phyloP scores from a whole-genome alignment of 2,113 vertebrate genomes.

The Naja naja region DNA sequence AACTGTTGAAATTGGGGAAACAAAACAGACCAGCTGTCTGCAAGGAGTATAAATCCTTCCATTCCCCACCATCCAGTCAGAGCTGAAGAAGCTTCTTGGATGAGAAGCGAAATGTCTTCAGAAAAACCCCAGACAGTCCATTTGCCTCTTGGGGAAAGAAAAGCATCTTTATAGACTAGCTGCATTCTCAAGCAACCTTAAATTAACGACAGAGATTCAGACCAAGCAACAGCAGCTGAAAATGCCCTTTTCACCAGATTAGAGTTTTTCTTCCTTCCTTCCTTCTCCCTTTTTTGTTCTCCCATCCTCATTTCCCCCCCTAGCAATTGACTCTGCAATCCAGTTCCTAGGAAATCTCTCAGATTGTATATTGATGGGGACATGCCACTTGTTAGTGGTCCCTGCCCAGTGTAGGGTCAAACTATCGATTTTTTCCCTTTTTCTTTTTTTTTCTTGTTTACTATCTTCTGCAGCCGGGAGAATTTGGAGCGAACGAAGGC shows the following conservation, averaged over 20 bases:
- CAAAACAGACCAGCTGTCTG: too few species aligned
- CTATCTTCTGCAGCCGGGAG: not conserved
- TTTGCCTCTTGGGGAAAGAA: too few species aligned
- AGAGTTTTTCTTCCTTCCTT: not conserved
- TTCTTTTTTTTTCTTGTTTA: not conserved
- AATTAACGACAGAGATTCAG: not conserved
- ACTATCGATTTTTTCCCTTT: not conserved
- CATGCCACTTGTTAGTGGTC: not conserved
- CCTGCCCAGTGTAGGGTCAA: not conserved
- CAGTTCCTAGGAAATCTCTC: not conserved
- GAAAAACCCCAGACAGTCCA: too few species aligned
- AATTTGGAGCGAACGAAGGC: not conserved
- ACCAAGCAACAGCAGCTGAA: not conserved
- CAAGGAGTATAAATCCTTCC: too few species aligned
- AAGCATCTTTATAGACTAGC: not conserved
- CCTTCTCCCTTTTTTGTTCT: not conserved
- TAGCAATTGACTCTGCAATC: not conserved
- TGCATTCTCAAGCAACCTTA: not conserved
- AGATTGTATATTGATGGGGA: slow-evolving; percentile 2
- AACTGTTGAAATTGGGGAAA: too few species aligned
- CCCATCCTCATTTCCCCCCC: not conserved
- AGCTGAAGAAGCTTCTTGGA: too few species aligned
- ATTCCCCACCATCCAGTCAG: too few species aligned
- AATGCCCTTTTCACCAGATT: not conserved
- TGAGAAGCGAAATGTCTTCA: too few species aligned